A percentile compares a stretch with the other conserved stretches of the same genome.
Evolutionary conservation across 2,888 invertebrate species (phyloP).

Genomic region (Xestia rhomboidea): DNA sequence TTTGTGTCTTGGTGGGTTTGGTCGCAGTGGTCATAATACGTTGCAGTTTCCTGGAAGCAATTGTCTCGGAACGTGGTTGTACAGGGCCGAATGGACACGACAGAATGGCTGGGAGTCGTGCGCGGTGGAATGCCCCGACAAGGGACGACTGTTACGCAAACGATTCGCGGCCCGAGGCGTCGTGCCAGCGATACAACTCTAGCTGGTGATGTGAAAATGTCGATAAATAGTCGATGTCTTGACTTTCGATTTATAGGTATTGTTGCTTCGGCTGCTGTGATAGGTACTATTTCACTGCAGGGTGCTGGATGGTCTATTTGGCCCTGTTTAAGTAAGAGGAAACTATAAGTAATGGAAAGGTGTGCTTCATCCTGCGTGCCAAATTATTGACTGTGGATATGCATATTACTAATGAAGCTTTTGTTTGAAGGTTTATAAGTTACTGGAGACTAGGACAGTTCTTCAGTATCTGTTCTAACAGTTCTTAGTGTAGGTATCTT

Average conservation of each 20-base stretch:
- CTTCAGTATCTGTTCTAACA: too few relatives aligned
- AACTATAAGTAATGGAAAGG: slow-evolving; percentile 14
- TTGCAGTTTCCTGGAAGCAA: slow-evolving; percentile 49
- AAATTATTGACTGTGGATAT: slow-evolving; percentile 12
- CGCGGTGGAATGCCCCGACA: slow-evolving; percentile 67
- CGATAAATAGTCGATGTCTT: slow-evolving; percentile 71
- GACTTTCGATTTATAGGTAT: slow-evolving; percentile 69
- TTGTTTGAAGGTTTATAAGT: slow-evolving; percentile 10
- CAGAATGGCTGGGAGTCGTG: slow-evolving; percentile 68
- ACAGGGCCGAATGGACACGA: slow-evolving; percentile 66
- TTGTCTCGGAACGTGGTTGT: slow-evolving; percentile 64
- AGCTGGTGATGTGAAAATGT: slow-evolving; percentile 73
- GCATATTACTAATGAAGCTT: slow-evolving; percentile 4
- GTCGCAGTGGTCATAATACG: slow-evolving; percentile 38
- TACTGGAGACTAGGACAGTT: neutral
- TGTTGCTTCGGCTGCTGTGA: slow-evolving; percentile 55
- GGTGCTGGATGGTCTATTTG: slow-evolving; percentile 34
- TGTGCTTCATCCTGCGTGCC: neutral
- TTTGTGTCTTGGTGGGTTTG: slow-evolving; percentile 23
- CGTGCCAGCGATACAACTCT: slow-evolving; percentile 60
- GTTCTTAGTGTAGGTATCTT: neutral
- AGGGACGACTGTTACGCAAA: slow-evolving; percentile 70
- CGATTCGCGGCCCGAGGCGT: slow-evolving; percentile 65
- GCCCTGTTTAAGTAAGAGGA: slow-evolving; percentile 27
- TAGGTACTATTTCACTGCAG: slow-evolving; percentile 59